phyloP scores from a whole-genome alignment of 2,888 invertebrate species.

The Drosophila mettleri region DNA sequence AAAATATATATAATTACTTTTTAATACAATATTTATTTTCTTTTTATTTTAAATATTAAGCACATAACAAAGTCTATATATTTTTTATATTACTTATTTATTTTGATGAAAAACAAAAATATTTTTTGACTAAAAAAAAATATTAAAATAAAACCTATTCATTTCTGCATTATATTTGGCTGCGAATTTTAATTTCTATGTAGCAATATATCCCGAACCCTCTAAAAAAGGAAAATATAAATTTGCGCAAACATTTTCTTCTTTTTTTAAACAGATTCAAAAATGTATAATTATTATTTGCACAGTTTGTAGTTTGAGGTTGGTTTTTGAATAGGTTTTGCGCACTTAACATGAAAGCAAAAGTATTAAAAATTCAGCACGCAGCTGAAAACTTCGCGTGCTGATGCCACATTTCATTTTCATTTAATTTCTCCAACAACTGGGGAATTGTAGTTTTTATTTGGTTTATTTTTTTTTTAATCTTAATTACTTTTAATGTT shows the following conservation, averaged over 20 bases:
- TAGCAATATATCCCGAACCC: background rate
- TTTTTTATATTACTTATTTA: no score
- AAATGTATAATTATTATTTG: background rate
- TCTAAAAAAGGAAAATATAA: background rate
- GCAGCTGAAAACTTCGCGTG: constrained; percentile 55
- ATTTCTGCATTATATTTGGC: no score
- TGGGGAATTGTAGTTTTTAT: constrained; percentile 9
- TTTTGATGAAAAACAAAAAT: no score
- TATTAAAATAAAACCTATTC: no score
- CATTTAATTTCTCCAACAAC: constrained; percentile 26
- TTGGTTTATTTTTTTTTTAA: constrained; percentile 32
- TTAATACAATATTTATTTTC: no score
- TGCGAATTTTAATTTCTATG: background rate
- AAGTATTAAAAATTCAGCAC: constrained; percentile 45
- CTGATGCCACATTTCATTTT: constrained; percentile 52
- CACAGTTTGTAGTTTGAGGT: background rate
- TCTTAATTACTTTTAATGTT: constrained; percentile 34
- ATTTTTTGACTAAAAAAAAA: no score
- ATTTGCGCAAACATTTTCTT: background rate
- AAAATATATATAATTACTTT: no score
- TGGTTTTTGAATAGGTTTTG: constrained; percentile 18
- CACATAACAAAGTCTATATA: no score
- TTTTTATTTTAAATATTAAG: no score
- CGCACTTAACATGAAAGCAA: constrained; percentile 33
- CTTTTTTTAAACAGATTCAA: background rate